phyloP scores from a whole-genome alignment of 2,113 vertebrate genomes.

The Podocnemis expansa region DNA sequence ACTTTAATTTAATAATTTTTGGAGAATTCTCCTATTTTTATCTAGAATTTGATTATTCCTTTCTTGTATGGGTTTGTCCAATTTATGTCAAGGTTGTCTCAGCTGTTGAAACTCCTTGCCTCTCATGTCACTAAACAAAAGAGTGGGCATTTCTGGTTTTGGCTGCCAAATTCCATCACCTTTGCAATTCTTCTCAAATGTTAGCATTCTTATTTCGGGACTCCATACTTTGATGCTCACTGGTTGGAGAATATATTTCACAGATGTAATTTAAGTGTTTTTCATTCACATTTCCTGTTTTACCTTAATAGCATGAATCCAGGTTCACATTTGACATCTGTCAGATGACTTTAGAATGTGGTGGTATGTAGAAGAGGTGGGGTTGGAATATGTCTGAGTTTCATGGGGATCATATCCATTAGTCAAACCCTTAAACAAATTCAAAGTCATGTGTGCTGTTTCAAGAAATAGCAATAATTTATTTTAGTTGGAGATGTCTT shows the following conservation, averaged over 20 bases:
- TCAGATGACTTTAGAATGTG: not conserved
- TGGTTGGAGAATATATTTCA: constrained; percentile 13
- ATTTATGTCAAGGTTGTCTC: not conserved
- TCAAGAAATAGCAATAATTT: not conserved
- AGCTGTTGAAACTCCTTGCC: not conserved
- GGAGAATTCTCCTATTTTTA: not conserved
- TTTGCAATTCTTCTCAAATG: not conserved
- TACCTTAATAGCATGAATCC: not conserved
- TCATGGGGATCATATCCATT: not conserved
- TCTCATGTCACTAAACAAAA: not conserved
- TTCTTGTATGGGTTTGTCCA: not conserved
- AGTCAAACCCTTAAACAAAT: not conserved
- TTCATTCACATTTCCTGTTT: not conserved
- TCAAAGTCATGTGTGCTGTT: not conserved
- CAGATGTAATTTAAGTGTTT: not conserved
- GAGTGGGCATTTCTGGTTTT: not conserved
- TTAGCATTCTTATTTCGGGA: rapidly evolving
- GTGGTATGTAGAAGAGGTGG: not conserved
- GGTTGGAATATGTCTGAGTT: not conserved
- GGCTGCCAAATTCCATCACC: not conserved
- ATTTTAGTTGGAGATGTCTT: not conserved
- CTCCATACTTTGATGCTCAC: not conserved
- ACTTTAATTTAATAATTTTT: not conserved
- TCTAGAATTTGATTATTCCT: not conserved
- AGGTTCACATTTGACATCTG: not conserved